These are phyloP conservation scores for Caenorhabditis uteleia DNA, from an alignment of 2,888 invertebrate genomes.

Conservation along the genomic window DNA sequence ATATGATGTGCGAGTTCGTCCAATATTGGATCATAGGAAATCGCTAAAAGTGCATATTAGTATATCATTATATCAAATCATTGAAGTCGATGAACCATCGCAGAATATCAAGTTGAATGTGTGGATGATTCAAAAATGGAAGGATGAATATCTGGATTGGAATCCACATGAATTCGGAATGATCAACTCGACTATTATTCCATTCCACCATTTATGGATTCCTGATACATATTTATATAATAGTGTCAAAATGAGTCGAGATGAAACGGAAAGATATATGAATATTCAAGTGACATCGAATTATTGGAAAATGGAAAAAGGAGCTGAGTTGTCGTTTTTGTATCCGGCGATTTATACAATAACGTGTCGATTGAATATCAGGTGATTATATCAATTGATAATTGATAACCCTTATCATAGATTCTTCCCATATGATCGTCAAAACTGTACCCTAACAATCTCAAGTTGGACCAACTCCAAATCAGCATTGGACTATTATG, in stretches of 20 bases:
- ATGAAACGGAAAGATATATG: slow-evolving; percentile 69
- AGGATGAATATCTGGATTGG: slow-evolving; percentile 65
- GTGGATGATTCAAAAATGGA: slow-evolving; percentile 72
- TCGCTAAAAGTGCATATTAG: slow-evolving; percentile 62
- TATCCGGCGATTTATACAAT: slow-evolving; percentile 68
- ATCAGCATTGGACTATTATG: slow-evolving; percentile 66
- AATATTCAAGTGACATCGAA: slow-evolving; percentile 59
- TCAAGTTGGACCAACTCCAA: slow-evolving; percentile 67
- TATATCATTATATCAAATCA: slow-evolving; percentile 65
- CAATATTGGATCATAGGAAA: slow-evolving; percentile 59
- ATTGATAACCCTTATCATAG: too few relatives aligned
- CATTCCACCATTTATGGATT: slow-evolving; percentile 63
- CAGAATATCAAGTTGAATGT: slow-evolving; percentile 72
- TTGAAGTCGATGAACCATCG: slow-evolving; percentile 71
- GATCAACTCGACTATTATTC: slow-evolving; percentile 66
- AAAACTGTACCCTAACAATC: slow-evolving; percentile 68
- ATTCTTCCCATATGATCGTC: slow-evolving; percentile 67
- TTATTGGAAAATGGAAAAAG: slow-evolving; percentile 57
- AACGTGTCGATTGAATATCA: slow-evolving; percentile 60
- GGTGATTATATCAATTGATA: slow-evolving; percentile 33
- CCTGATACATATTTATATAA: slow-evolving; percentile 68
- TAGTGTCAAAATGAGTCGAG: slow-evolving; percentile 66
- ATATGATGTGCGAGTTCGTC: slow-evolving; percentile 65
- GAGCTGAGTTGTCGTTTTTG: slow-evolving; percentile 62
- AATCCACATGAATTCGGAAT: slow-evolving; percentile 50